Evolutionary conservation across 1,140 invertebrate genomes (phyloP), one percentile per base, ranked within the genome.

Genomic region (Zophobas atratus): DNA sequence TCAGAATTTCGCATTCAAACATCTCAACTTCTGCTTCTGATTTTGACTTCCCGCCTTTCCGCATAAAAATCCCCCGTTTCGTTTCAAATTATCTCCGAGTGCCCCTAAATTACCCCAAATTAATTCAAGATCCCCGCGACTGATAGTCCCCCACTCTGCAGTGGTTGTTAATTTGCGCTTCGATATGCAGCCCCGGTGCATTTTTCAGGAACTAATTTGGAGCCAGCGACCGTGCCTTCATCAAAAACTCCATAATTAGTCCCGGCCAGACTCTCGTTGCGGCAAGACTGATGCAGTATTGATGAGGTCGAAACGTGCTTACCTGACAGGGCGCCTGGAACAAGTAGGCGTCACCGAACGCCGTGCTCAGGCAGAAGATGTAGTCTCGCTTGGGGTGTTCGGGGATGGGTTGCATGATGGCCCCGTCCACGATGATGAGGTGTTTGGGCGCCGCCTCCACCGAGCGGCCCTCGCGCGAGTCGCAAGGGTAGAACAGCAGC

Each of bases 341-440:
- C 38, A 99, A 89, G 88, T 99, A 99, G 57, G 97, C 97, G 88
- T 99, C 98, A 72, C 98, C 98, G 88, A 98, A 99, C 6, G 97
- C 97, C 1, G 97, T 99, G 88, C 97, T 98, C 77, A 99, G 90
- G 86, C 97, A 99, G 90, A 99, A 99, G 87, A 99, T 98, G 87
- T 97, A 95, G 88, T 99, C 97, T 81, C 97, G 90, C 88, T 98
- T 99, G 0, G 98, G 98, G 88, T 99, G 97, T 87, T 99, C 98
- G 4, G 98, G 98, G 85, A 99, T 98, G 36, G 97, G 96, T 88
- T 99, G 98, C 94, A 98, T 97, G 84, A 99, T 98, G 77, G 97
- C 96, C 49, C 97, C 97, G 87, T 99, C 97, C 78, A 99, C 96
- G 85, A 98, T 98, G 87, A 98, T 98, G 81, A 98, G 92, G 89